A percentile compares a stretch with the other conserved stretches of the same genome.
Conservation (phyloP, 2,888 invertebrate species). For the Coleophora flavipennella region DNA sequence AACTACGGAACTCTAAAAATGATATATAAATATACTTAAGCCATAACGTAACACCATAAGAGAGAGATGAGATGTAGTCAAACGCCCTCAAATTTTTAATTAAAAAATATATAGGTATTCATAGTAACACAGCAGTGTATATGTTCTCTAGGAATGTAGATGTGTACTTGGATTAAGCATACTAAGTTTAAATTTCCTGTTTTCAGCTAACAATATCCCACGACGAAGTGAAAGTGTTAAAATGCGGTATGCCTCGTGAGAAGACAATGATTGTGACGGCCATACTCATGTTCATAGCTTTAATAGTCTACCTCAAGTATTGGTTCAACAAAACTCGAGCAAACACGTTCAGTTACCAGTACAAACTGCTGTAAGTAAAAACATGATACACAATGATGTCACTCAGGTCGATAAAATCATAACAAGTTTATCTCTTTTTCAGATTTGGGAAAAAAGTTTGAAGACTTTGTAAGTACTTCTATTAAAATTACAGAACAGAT, state of each 20-base stretch:
- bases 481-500: background rate
- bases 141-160: too few species aligned
- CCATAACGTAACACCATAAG: too few species aligned
- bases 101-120: too few species aligned
- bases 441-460: constrained; percentile 46
- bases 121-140: too few species aligned
- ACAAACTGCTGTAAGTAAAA: background rate
- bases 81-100: too few species aligned
- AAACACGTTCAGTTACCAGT: constrained; percentile 4
- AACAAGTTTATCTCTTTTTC: constrained; percentile 20
- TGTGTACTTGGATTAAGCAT: too few species aligned
- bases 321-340: constrained; percentile 15
- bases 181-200: background rate
- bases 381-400: background rate
- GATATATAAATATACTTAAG: too few species aligned
- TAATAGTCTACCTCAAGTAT: constrained; percentile 45
- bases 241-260: constrained; percentile 89
- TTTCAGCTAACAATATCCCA: constrained; percentile 82
- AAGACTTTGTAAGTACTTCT: background rate
- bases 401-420: background rate
- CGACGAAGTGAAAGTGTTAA: constrained; percentile 79
- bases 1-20: too few species aligned
- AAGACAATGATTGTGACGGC: constrained; percentile 75
- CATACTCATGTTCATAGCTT: constrained; percentile 70
- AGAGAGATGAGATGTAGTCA: too few species aligned